Base-by-base conservation (phyloP, 2,888 invertebrate species). In the Drosophila parthenogenetica region DNA sequence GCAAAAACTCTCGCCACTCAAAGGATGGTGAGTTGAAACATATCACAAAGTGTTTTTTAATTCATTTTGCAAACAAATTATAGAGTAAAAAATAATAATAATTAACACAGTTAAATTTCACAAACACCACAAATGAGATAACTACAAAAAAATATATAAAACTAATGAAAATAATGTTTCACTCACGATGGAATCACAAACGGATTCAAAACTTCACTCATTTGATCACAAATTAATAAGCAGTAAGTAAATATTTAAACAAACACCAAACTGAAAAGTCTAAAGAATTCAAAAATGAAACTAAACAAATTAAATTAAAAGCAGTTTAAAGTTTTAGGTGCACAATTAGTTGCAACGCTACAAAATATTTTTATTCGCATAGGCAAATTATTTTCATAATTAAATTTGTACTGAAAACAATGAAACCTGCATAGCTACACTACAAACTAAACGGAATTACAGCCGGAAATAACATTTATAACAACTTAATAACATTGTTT, bases 1-100 rank as follows among this genome's bases (percentile, higher is more conserved):
- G 49, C 37, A 67, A 35, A 65, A 46, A 61, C 37, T 49, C 32
- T 46, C 54, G 72, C 64, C 49, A 68, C 55, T 64, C 51, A 64
- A 25, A 40, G 68, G 68, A 89, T 90, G 90, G 90, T 90, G 90
- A 90, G 79, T 90, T 91, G 90, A 90, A 90, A 81, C 62, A 84
- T 90, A 89, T 89, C 87, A 69, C 64, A 64, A 60, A 39, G 43
- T 11, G 32, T 10, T 17, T 5, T n/a, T 13, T 13, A 45, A 39
- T 40, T 37, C 13, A 1, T 8, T 40, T 48, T 48, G 16, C 10
- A n/a, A 25, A 19, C 17, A 32, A 14, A 29, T 43, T 16, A n/a
- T 13, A 8, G n/a, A 46, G 0, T 17, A 19, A 35, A 3, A 42
- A 42, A 16, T 8, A 55, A 11, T 46, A n/a, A 35, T 11, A 7